These are phyloP conservation scores for Sphaeramia orbicularis DNA, from an alignment of 2,797 vertebrate genomes.

Conservation along the genomic window DNA sequence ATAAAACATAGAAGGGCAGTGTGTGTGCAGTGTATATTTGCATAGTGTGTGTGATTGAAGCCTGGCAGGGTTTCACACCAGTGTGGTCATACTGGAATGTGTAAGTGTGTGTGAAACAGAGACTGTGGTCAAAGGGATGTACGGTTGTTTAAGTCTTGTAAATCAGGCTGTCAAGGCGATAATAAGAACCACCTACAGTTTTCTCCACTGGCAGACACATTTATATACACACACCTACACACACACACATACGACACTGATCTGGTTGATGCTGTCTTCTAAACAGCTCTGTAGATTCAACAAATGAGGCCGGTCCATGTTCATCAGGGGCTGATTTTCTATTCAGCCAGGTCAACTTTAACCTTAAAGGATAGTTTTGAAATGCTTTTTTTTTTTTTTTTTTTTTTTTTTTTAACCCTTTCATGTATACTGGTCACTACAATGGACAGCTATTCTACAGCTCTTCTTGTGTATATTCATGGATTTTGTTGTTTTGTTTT, in stretches of 20 bases:
- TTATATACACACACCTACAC: constrained; percentile 27
- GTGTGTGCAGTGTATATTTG: constrained; percentile 18
- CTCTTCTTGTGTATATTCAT: no score
- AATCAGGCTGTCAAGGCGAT: constrained; percentile 47
- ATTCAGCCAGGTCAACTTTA: background rate
- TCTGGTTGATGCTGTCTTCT: background rate
- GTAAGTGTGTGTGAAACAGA: constrained; percentile 14
- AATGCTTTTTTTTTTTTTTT: no score
- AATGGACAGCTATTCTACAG: no score
- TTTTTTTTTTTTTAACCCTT: no score
- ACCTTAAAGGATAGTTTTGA: no score
- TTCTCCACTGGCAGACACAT: constrained; percentile 23
- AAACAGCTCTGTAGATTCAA: background rate
- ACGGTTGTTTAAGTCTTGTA: constrained; percentile 56
- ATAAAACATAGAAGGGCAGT: constrained; percentile 2
- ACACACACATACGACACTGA: constrained; percentile 19
- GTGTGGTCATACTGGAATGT: constrained; percentile 12
- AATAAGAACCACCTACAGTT: constrained; percentile 50
- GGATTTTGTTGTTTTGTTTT: no score
- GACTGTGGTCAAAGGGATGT: constrained; percentile 41
- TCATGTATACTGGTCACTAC: no score
- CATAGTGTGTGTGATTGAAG: constrained; percentile 7
- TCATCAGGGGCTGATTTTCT: background rate
- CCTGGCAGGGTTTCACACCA: constrained; percentile 17
- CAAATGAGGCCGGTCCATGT: background rate